A percentile compares a stretch with the other conserved stretches of the same genome.
Conservation (phyloP, 1,140 invertebrate species). For the Nautilus pompilius region DNA sequence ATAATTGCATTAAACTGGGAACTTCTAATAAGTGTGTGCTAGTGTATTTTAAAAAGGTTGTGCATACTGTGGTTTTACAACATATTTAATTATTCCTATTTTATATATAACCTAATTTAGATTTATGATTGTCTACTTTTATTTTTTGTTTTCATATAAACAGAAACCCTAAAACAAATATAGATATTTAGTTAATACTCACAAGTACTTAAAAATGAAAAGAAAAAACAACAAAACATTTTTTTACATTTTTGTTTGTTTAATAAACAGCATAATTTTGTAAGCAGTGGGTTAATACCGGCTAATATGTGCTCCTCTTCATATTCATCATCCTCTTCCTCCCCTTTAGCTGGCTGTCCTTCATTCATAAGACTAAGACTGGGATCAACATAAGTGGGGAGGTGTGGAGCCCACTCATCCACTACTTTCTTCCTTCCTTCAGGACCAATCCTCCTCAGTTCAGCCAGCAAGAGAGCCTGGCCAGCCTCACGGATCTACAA, state of each 20-base stretch:
- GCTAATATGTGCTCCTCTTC: conserved; percentile 65
- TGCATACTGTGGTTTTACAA: no score
- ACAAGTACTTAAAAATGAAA: no score
- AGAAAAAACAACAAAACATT: background rate
- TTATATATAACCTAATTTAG: no score
- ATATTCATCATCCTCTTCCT: conserved; percentile 71
- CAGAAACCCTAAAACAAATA: no score
- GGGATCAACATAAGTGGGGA: conserved; percentile 79
- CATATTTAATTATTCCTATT: no score
- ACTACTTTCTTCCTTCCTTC: conserved; percentile 89
- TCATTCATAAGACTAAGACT: conserved; percentile 55
- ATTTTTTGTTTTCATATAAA: no score
- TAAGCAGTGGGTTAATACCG: conserved; percentile 18
- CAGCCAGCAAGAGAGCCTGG: conserved; percentile 90
- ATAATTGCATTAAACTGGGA: no score
- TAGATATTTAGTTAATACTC: no score
- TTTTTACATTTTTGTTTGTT: background rate
- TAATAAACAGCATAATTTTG: background rate
- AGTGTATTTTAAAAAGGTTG: no score
- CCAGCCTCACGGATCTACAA: conserved; percentile 83
- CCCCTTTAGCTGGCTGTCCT: conserved; percentile 18
- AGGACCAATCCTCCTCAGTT: conserved; percentile 84
- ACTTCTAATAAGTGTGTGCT: no score
- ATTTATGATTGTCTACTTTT: no score
- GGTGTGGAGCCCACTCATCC: conserved; percentile 90